A percentile compares a stretch with the other conserved stretches of the same genome.
Evolutionary conservation across 2,797 vertebrate species (phyloP).

Genomic region (Ambastaia sidthimunki): DNA sequence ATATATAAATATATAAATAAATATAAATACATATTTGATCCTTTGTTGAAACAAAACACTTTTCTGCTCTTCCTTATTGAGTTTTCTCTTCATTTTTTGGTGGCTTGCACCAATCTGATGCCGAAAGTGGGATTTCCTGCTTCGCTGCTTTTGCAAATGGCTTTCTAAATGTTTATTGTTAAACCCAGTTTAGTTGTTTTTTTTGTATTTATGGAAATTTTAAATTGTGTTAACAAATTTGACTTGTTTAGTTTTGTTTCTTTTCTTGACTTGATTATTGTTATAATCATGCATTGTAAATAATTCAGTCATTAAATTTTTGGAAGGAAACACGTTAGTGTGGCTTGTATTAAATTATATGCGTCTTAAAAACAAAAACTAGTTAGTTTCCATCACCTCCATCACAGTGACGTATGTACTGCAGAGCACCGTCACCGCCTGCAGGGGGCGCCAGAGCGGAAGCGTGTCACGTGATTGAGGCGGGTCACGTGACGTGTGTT

Average conservation of each 20-base stretch:
- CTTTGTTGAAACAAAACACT: constrained; percentile 83
- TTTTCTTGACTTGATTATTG: constrained; percentile 76
- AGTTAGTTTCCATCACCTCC: too few species aligned
- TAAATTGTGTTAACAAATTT: constrained; percentile 65
- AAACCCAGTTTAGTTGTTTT: constrained; percentile 72
- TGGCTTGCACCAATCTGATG: constrained; percentile 87
- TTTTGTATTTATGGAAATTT: constrained; percentile 61
- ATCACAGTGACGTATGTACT: too few species aligned
- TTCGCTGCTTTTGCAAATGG: constrained; percentile 75
- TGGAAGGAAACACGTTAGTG: constrained; percentile 78
- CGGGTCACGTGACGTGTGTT: too few species aligned
- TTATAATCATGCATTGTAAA: constrained; percentile 88
- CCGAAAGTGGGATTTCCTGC: constrained; percentile 83
- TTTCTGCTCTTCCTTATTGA: constrained; percentile 82
- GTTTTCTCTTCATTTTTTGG: constrained; percentile 77
- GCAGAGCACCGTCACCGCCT: too few species aligned
- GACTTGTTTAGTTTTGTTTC: constrained; percentile 49
- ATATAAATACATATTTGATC: constrained; percentile 83
- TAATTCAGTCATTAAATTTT: constrained; percentile 95
- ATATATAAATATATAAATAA: constrained; percentile 76
- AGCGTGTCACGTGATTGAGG: too few species aligned
- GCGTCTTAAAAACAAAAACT: constrained; percentile 31
- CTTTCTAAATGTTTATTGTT: constrained; percentile 68
- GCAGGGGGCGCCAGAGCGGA: too few species aligned
- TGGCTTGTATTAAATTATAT: constrained; percentile 54